Percentiles rank a stretch among this genome's conserved stretches.
phyloP scores from a whole-genome alignment of 2,888 invertebrate genomes.

The Agrochola litura region DNA sequence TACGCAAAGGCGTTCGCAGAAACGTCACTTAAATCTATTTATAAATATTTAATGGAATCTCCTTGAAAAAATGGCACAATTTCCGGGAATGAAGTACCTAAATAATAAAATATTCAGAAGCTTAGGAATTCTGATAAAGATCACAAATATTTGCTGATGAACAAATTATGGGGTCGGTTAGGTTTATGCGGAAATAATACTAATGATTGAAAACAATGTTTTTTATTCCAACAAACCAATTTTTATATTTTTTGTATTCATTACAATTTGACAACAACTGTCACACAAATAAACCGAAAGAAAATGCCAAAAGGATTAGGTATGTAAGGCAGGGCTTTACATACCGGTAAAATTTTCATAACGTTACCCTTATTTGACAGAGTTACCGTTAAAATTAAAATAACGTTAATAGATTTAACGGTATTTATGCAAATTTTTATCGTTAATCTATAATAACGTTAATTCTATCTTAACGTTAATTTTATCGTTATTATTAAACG shows the following conservation, averaged over 20 bases:
- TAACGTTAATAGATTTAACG: no score
- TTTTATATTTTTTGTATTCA: not conserved
- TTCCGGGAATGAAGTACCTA: not conserved
- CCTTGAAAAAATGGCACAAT: not conserved
- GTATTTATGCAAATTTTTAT: no score
- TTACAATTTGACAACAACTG: not conserved
- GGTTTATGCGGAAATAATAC: not conserved
- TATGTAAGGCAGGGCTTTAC: no score
- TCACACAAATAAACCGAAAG: not conserved
- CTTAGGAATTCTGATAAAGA: slow-evolving; percentile 16
- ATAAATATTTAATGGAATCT: slow-evolving; percentile 36
- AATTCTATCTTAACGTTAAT: no score
- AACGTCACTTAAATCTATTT: slow-evolving; percentile 28
- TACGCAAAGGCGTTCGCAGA: slow-evolving; percentile 10
- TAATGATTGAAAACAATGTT: not conserved
- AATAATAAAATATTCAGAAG: slow-evolving; percentile 8
- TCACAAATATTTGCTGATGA: slow-evolving; percentile 5
- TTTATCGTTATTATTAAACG: no score
- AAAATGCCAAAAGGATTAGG: no score
- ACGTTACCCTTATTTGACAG: no score
- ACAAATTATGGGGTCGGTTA: not conserved
- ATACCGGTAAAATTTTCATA: no score
- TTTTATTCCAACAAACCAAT: not conserved
- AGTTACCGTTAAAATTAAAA: no score
- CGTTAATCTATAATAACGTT: no score